Evolutionary conservation across 2,113 vertebrate species (phyloP), one percentile per base, ranked within the genome.

Genomic region (Narcine bancroftii): DNA sequence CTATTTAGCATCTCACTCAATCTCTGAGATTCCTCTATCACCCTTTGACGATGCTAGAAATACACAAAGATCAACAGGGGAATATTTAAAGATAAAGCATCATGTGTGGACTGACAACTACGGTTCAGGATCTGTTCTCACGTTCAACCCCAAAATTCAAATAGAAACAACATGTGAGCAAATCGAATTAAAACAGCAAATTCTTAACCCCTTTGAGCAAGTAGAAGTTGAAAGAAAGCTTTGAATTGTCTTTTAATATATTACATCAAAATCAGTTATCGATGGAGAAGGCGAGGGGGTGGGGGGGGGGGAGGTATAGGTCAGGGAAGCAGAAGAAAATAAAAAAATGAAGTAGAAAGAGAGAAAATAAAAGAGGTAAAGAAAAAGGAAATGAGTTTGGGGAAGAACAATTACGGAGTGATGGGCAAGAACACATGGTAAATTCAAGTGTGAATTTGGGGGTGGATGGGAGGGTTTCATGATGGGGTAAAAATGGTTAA

Each of bases 21-120:
- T 53, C 93, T 95, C 94, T 96, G 96, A 0, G 98, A 98, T 13
- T 97, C 96, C 92, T 97, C 94, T 45, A 98, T 92, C 60, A 97
- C 93, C 21, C 72, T 95, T 92, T 93, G 96, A 66, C 95, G 96
- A 33, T 95, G 96, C 99, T 99, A 92, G 56, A 93, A 21, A 21
- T 65, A 60, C 45, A 65, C 66, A 92, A 21, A 76, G 36, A 79
- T 50, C 6, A 11, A 3, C 2, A 77, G 39, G 13, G 26, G 29
- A 50, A 53, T 13, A 17, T 50, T 75, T 15, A 76, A n/a, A 39
- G 0, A 39, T 75, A 29, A n/a, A 19, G 72, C 6, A 47, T 77
- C 47, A 63, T 15, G 33, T 36, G 60, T 6, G 65, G 2, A 77
- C 2, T 24, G 19, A 56, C 6, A 33, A 36, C 77, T 19, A 53